Base-by-base conservation (phyloP, 2,888 invertebrate genomes). In the Sphaeridia pumilis region DNA sequence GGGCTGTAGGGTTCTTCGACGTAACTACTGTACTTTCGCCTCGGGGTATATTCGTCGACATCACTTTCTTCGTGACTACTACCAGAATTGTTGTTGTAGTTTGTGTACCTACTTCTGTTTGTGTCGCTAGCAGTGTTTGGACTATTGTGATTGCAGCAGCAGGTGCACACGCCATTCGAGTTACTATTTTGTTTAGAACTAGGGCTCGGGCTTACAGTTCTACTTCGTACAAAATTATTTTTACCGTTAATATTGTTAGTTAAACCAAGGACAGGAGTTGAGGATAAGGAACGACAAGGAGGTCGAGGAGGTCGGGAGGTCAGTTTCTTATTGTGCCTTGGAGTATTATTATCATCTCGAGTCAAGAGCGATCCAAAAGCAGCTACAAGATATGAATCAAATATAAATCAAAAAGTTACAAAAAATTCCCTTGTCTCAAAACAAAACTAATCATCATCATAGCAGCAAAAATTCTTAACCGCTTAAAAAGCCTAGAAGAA, bases 291-390 rank as follows among this genome's bases (percentile, higher is more conserved):
- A 36, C 51, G 36, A 38, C 51, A 51, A 35, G 51, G 51, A 21
- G 51, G 51, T 24, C 51, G 51, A 26, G 51, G 51, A 17, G 51
- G 51, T 12, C 51, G 34, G 4, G 51, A 51, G 21, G 51, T 34
- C 20, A 51, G 27, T 35, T 51, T 51, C 35, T 44, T 51, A 10
- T 27, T 46, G 3, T 47, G 34, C 36, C 25, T 46, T 46, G 25
- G 26, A 41, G 22, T 28, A 28, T 26, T 44, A 42, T 42, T 31
- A 49, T 27, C 45, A 44, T 46, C 46, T 51, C 46, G 51, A 50
- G 22, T 51, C n/a, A 43, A 38, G 25, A 20, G 35, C 52, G 56
- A 49, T 41, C 52, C 56, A 7, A 31, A 48, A 45, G 52, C 48
- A 34, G 42, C 50, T 49, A 50, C 27, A 49, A 50, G 24, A 46